phyloP scores from a whole-genome alignment of 2,113 vertebrate genomes.

The Cyanocitta stelleri region DNA sequence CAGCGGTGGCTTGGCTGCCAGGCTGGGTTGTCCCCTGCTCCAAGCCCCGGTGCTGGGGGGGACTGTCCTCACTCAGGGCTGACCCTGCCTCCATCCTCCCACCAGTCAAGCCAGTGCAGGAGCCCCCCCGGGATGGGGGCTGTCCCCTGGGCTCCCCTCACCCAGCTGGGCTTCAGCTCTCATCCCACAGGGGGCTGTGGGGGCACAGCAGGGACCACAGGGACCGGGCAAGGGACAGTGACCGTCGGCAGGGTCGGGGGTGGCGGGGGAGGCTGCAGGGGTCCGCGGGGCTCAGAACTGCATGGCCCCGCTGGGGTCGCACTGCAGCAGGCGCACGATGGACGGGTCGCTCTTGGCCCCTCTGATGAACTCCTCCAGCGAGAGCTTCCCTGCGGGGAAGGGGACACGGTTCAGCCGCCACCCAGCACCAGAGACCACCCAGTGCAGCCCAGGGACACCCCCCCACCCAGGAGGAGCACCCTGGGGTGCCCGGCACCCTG shows the following conservation, averaged over 20 bases:
- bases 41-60: accelerated
- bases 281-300: constrained; percentile 81
- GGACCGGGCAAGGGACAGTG: background rate
- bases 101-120: accelerated
- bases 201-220: background rate
- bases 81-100: background rate
- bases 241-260: background rate
- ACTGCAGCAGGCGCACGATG: constrained; percentile 97
- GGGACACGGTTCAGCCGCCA: background rate
- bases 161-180: background rate
- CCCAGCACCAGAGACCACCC: accelerated
- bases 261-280: background rate
- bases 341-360: constrained; percentile 98
- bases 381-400: constrained; percentile 83
- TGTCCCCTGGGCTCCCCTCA: background rate
- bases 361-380: constrained; percentile 97
- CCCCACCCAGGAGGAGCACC: accelerated
- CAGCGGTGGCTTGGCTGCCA: accelerated
- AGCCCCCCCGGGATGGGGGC: background rate
- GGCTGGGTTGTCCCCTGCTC: background rate
- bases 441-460: accelerated
- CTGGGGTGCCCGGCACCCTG: background rate
- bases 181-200: background rate
- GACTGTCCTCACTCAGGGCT: background rate
- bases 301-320: constrained; percentile 91